Conservation (phyloP, 30 jellyfish, hydroid and myxozoan species). For the Rhopilema esculentum region DNA sequence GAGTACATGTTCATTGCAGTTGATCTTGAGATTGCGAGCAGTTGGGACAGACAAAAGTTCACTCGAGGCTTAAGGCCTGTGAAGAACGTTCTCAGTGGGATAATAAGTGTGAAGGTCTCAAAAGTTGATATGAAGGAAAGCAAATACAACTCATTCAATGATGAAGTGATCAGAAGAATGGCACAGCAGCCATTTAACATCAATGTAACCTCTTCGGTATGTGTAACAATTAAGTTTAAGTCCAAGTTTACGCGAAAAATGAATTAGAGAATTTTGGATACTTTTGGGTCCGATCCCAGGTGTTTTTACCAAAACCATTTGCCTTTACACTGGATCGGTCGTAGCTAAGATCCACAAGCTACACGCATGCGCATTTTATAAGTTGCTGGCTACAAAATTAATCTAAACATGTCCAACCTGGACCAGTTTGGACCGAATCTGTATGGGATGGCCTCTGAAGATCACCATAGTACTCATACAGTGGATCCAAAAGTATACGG, state of each 20-base stretch:
- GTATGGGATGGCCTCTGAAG: background rate
- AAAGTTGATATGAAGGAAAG: slow-evolving; percentile 45
- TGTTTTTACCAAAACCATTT: no score
- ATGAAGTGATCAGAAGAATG: slow-evolving; percentile 75
- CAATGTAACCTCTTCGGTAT: slow-evolving; percentile 19
- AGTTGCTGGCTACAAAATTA: no score
- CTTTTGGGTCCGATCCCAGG: no score
- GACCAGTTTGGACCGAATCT: background rate
- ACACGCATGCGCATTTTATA: no score
- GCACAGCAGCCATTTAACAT: slow-evolving; percentile 74
- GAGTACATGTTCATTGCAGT: slow-evolving; percentile 75
- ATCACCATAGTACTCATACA: background rate
- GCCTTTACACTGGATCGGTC: no score
- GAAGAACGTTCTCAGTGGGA: slow-evolving; percentile 43
- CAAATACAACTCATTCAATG: slow-evolving; percentile 22
- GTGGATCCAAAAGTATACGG: background rate
- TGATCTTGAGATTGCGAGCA: slow-evolving; percentile 59
- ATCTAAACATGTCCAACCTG: no score
- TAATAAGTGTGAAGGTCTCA: slow-evolving; percentile 33
- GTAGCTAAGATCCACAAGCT: no score
- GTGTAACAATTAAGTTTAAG: background rate
- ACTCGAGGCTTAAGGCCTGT: slow-evolving; percentile 37
- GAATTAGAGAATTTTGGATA: no score
- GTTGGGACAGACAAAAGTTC: slow-evolving; percentile 57
- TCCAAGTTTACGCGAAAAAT: no score